Evolutionary conservation across 2,113 vertebrate genomes (phyloP), one percentile per base, ranked within the genome.

Genomic region (Macheiramphus alcinus): DNA sequence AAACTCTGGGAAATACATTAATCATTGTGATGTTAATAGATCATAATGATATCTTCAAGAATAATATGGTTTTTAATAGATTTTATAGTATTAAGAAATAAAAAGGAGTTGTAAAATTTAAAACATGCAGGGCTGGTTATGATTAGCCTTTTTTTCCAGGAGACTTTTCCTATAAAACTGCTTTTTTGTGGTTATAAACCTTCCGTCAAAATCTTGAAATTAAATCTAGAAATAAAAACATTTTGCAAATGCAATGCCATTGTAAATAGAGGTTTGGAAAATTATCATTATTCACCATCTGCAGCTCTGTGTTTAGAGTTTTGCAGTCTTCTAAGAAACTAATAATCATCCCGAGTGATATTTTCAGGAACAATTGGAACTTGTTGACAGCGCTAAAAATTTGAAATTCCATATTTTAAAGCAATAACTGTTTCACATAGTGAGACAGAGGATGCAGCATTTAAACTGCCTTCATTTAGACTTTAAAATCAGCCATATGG

Each of bases 331-430:
- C 86, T 62, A 79, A 86, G 47, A 91, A 93, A 80, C 19, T 50
- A 92, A 74, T 68, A 71, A 89, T 42, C 68, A 91, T 34, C 29
- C 48, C 50, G 34, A 89, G 67, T 81, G 7, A n/a, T 81, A 61
- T 62, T 94, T 96, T 81, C 53, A 87, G 89, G 62, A 90, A 95
- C 78, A 96, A 97, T 80, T 94, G 73, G 48, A 91, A 91, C 58
- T 95, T 94, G 80, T 89, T 92, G 80, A 93, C 58, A 82, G 73
- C 1, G 1, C 53, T 86, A 89, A 89, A 94, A 85, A 87, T 61
- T 53, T 85, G 86, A 90, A 96, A 95, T 88, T 93, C 68, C 50
- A 7, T 93, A 90, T 93, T 94, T 94, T 85, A 93, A 95, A 82
- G 66, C 66, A 93, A 13, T 55, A 80, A 65, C 34, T 82, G 84